Evolutionary conservation across 2,888 invertebrate species (phyloP).

Genomic region (Nymphalis polychloros): DNA sequence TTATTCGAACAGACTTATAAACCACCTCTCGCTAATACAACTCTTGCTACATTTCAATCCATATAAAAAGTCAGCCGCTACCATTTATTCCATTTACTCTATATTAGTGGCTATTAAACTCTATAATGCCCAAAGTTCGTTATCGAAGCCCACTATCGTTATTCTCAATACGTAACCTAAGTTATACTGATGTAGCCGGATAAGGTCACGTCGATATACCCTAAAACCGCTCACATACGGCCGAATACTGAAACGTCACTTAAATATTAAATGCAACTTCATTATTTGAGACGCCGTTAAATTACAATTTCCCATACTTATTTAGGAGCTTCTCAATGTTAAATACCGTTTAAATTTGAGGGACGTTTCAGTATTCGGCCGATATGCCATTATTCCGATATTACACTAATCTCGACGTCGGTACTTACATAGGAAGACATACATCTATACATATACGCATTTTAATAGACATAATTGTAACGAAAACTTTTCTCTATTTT

Average conservation of each 20-base stretch:
- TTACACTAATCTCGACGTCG: constrained; percentile 62
- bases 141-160: constrained; percentile 60
- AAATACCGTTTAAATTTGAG: too few species aligned
- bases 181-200: constrained; percentile 69
- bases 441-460: constrained; percentile 61
- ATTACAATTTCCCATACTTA: too few species aligned
- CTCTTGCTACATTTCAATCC: constrained; percentile 60
- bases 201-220: constrained; percentile 64
- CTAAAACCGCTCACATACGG: constrained; percentile 63
- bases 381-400: constrained; percentile 55
- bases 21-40: constrained; percentile 45
- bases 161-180: constrained; percentile 61
- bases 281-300: too few species aligned
- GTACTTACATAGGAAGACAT: constrained; percentile 80
- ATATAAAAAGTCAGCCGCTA: constrained; percentile 65
- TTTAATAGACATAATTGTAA: constrained; percentile 56
- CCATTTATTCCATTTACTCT: constrained; percentile 58
- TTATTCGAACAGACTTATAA: constrained; percentile 19
- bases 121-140: constrained; percentile 53
- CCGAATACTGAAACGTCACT: too few species aligned
- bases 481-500: constrained; percentile 39
- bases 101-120: constrained; percentile 56
- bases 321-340: too few species aligned
- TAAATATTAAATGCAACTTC: too few species aligned
- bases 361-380: too few species aligned